A percentile compares a stretch with the other conserved stretches of the same genome.
Conservation (phyloP, 2,888 invertebrate genomes). For the Nineta flava region DNA sequence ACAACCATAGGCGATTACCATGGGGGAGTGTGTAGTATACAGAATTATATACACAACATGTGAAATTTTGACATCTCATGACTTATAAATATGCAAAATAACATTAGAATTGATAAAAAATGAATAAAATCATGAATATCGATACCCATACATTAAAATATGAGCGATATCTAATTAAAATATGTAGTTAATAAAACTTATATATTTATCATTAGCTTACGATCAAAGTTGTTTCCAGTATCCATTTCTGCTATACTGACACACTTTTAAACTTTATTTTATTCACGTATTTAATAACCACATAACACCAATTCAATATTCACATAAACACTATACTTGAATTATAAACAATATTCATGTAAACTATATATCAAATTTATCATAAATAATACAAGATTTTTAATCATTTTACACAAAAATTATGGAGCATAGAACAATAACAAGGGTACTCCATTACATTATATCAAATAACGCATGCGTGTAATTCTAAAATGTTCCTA, state of each 20-base stretch:
- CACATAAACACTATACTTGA: constrained; percentile 3
- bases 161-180: background rate
- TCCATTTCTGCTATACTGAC: constrained; percentile 6
- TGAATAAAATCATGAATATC: background rate
- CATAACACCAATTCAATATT: constrained; percentile 5
- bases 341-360: background rate
- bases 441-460: constrained; percentile 8
- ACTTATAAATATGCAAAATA: background rate
- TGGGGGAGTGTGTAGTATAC: constrained; percentile 5
- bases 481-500: background rate
- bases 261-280: constrained; percentile 7
- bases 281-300: background rate
- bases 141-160: too few relatives aligned
- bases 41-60: constrained; percentile 1
- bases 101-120: background rate
- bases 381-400: constrained; percentile 6
- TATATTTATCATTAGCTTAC: constrained; percentile 4
- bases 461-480: constrained; percentile 3
- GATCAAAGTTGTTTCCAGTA: constrained; percentile 3
- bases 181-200: background rate
- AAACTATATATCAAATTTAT: constrained; percentile 3
- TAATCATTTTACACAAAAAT: constrained; percentile 7
- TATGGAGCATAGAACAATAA: constrained; percentile 8
- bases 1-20: constrained; percentile 1
- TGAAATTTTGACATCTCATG: constrained; percentile 6